A percentile compares a stretch with the other conserved stretches of the same genome.
Conservation (phyloP, 1,140 invertebrate genomes). For the Drosophila sproati region DNA sequence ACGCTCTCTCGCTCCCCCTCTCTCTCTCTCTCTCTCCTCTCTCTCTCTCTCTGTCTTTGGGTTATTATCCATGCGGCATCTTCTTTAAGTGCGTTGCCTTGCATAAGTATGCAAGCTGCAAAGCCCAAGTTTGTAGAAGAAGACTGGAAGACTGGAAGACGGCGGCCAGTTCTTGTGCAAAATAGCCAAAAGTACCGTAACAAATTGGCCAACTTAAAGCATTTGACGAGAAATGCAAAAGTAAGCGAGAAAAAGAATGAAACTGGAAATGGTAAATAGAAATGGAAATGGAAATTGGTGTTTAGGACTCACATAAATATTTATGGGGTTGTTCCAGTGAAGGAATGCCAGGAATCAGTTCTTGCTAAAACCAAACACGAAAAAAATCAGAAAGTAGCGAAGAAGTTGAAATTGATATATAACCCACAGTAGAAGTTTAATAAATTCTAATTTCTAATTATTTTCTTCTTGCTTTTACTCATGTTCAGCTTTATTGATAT, state of each 20-base stretch:
- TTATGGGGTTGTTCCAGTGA: constrained; percentile 57
- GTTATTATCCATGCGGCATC: constrained; percentile 56
- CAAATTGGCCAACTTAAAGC: constrained; percentile 76
- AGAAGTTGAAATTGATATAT: neutral
- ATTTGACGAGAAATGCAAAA: constrained; percentile 75
- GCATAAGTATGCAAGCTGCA: constrained; percentile 60
- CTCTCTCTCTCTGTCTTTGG: constrained; percentile 2
- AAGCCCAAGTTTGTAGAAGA: neutral
- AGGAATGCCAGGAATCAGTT: constrained; percentile 41
- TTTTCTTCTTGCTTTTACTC: too few relatives aligned
- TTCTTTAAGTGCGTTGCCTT: constrained; percentile 75
- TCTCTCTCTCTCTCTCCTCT: neutral
- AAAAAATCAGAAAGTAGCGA: neutral
- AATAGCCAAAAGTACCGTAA: constrained; percentile 71
- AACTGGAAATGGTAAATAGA: constrained; percentile 34
- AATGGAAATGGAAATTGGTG: constrained; percentile 26
- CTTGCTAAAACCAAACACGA: constrained; percentile 1
- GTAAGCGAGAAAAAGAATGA: constrained; percentile 53
- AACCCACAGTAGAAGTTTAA: neutral
- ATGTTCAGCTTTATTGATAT: too few relatives aligned
- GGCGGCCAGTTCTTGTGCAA: constrained; percentile 31
- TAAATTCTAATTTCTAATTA: too few relatives aligned
- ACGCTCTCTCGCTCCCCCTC: constrained; percentile 4
- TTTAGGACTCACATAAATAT: constrained; percentile 63
- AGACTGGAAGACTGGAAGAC: neutral